Evolutionary conservation across 1,140 invertebrate species (phyloP), one percentile per base, ranked within the genome.

Genomic region (Conopomorpha cramerella): DNA sequence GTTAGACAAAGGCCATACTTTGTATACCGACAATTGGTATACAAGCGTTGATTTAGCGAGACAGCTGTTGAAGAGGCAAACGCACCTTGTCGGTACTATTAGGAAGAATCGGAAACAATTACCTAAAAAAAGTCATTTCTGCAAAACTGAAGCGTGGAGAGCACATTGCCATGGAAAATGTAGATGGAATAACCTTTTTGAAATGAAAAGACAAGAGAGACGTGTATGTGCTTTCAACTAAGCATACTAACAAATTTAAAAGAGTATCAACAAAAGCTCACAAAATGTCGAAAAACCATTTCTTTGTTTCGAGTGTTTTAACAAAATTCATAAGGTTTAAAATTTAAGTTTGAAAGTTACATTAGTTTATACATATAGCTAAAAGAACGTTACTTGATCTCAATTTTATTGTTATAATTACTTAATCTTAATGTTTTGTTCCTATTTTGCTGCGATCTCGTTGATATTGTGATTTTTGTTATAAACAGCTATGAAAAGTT

Each of bases 1-100:
- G 47, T 43, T 65, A 32, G 35, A 59, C 41, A 47, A 47, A 39
- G 59, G 56, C 4, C 65, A 76, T 41, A 59, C 54, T 12, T 8
- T 80, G 16, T 57, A 47, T 38, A 66, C 60, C 10, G 71, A 79
- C 43, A 78, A 78, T 49, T 78, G 51, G 43, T 74, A 79, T 39
- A 56, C 49, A 33, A 77, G 71, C 48, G 45, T 77, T 36, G 17
- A 54, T 31, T 47, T 79, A 35, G 62, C 71, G 34, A 37, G 70
- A 34, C 45, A 50, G 47, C 45, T 77, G 45, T 38, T 78, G 39
- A 49, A 54, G 19, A 59, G 57, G 33, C 46, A 79, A 44, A 81
- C 66, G 2, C 62, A 81, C 64, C 49, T 73, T 35, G 52, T 65
- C 46, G 76, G 77, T 35, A 81, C 71, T 40, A 36, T 82, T 34